These are phyloP conservation scores for Sarcoramphus papa DNA, from an alignment of 2,797 vertebrate genomes.

Conservation along the genomic window DNA sequence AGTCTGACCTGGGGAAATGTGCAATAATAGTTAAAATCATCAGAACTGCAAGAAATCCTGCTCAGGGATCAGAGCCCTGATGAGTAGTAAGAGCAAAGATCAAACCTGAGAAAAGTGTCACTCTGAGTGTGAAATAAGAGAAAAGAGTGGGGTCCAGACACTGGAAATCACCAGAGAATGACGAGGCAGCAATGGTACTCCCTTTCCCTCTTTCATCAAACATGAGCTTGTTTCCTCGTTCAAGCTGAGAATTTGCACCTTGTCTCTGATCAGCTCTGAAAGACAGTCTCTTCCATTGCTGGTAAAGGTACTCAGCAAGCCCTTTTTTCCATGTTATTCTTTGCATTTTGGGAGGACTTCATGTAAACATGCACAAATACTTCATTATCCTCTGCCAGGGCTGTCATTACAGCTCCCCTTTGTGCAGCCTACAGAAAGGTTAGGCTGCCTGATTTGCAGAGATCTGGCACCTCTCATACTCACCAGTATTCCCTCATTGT, in stretches of 20 bases:
- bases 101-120: not conserved
- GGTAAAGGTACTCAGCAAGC: not conserved
- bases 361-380: not conserved
- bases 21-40: not conserved
- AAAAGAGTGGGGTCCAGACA: not conserved
- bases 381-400: not conserved
- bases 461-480: not conserved
- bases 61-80: not conserved
- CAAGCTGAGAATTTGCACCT: not conserved
- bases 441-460: not conserved
- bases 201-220: not conserved
- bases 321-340: not conserved
- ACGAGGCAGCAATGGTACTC: rapidly evolving
- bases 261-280: not conserved
- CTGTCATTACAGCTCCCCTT: not conserved
- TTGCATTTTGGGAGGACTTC: not conserved
- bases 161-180: not conserved
- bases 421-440: not conserved
- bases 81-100: not conserved
- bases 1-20: not conserved
- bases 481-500: not conserved
- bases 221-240: not conserved
- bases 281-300: not conserved
- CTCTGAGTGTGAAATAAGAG: not conserved
- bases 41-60: not conserved